A percentile compares a stretch with the other conserved stretches of the same genome.
Conservation (phyloP, 2,888 invertebrate genomes). For the Campopleginae sp. region DNA sequence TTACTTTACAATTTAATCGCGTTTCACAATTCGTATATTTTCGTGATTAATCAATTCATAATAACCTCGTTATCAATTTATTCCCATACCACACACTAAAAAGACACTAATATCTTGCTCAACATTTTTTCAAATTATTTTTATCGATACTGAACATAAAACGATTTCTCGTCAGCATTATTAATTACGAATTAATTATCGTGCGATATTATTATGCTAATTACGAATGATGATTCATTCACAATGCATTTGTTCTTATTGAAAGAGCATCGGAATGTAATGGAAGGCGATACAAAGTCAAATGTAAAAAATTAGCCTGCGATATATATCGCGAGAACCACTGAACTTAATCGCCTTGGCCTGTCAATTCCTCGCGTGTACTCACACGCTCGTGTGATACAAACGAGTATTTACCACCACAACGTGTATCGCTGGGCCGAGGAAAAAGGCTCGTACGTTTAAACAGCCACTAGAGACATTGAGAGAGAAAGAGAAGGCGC, state of each 20-base stretch:
- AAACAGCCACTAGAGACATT: slow-evolving; percentile 53
- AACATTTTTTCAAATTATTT: neutral
- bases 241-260: neutral
- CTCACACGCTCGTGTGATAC: slow-evolving; percentile 60
- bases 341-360: slow-evolving; percentile 78
- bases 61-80: neutral
- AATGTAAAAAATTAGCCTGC: slow-evolving; percentile 8
- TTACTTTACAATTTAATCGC: neutral
- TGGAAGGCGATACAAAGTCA: slow-evolving; percentile 15
- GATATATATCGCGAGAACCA: slow-evolving; percentile 67
- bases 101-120: neutral
- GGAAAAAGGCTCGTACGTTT: slow-evolving; percentile 59
- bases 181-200: neutral
- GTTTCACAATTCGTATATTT: neutral
- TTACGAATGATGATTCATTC: neutral
- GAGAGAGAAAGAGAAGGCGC: slow-evolving; percentile 40
- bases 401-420: slow-evolving; percentile 68
- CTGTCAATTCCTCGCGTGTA: slow-evolving; percentile 74
- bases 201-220: neutral
- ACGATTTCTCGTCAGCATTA: neutral
- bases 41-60: neutral
- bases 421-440: slow-evolving; percentile 53
- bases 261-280: neutral
- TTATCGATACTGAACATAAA: neutral
- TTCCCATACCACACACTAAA: neutral